These are phyloP conservation scores for Lasioglossum pauxillum DNA, from an alignment of 2,888 invertebrate species.

Conservation along the genomic window DNA sequence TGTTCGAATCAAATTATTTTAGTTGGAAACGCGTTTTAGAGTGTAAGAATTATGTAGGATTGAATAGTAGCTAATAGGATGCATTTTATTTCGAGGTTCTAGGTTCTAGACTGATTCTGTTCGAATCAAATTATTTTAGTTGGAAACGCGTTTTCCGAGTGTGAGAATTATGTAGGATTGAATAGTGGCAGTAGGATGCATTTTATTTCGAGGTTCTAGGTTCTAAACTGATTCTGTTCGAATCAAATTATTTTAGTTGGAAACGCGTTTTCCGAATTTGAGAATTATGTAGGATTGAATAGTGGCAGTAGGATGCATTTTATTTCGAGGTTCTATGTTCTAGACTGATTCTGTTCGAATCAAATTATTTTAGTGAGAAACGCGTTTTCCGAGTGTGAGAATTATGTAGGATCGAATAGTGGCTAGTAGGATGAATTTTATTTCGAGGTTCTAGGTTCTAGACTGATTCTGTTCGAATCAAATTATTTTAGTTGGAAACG, in stretches of 20 bases:
- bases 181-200: neutral
- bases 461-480: constrained; percentile 5
- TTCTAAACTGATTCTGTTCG: neutral
- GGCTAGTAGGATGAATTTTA: neutral
- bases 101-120: neutral
- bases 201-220: neutral
- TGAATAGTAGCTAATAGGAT: neutral
- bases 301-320: neutral
- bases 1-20: neutral
- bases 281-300: neutral
- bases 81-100: neutral
- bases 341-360: neutral
- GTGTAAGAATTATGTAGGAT: neutral
- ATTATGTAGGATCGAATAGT: neutral
- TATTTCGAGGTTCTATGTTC: neutral
- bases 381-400: neutral
- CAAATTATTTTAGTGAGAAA: neutral
- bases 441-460: too few relatives aligned
- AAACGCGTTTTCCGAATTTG: neutral
- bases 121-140: neutral
- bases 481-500: neutral
- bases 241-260: neutral
- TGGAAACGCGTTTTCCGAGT: neutral
- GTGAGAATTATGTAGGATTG: neutral
- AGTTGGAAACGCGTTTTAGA: neutral